Conservation (phyloP, 2,113 vertebrate species). For the Dicentrarchus labrax region DNA sequence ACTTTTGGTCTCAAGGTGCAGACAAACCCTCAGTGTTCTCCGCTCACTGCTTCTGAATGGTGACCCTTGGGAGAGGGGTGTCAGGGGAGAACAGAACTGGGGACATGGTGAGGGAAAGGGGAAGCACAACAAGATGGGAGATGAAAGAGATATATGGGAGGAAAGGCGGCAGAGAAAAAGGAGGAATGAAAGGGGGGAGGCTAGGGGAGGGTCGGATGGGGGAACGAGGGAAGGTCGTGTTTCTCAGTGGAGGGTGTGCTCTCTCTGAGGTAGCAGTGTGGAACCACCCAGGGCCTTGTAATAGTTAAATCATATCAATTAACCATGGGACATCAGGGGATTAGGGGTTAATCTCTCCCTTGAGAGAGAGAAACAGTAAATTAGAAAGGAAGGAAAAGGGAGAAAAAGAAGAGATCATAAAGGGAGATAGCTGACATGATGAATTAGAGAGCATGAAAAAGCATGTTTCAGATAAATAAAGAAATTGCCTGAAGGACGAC, state of each 20-base stretch:
- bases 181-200: slow-evolving; percentile 10
- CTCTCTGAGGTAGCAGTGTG: slow-evolving; percentile 79
- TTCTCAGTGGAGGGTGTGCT: slow-evolving; percentile 42
- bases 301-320: slow-evolving; percentile 92
- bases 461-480: slow-evolving; percentile 57
- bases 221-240: slow-evolving; percentile 39
- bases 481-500: slow-evolving; percentile 46
- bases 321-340: slow-evolving; percentile 86
- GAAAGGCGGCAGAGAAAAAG: slow-evolving; percentile 18
- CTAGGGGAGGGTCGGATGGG: slow-evolving; percentile 8
- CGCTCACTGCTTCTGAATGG: slow-evolving; percentile 34
- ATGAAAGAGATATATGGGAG: slow-evolving; percentile 55
- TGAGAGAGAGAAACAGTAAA: slow-evolving; percentile 76
- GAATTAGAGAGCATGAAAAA: slow-evolving; percentile 55
- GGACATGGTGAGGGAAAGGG: slow-evolving; percentile 24
- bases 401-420: slow-evolving; percentile 48
- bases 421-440: slow-evolving; percentile 37
- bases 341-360: slow-evolving; percentile 87
- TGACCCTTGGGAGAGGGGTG: slow-evolving; percentile 47
- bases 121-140: slow-evolving; percentile 24
- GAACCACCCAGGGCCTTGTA: slow-evolving; percentile 83
- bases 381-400: slow-evolving; percentile 62
- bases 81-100: slow-evolving; percentile 41
- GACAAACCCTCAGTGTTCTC: slow-evolving; percentile 53
- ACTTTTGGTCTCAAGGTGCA: slow-evolving; percentile 34